Evolutionary conservation across 2,888 invertebrate species (phyloP).

Genomic region (Peribatodes rhomboidaria): DNA sequence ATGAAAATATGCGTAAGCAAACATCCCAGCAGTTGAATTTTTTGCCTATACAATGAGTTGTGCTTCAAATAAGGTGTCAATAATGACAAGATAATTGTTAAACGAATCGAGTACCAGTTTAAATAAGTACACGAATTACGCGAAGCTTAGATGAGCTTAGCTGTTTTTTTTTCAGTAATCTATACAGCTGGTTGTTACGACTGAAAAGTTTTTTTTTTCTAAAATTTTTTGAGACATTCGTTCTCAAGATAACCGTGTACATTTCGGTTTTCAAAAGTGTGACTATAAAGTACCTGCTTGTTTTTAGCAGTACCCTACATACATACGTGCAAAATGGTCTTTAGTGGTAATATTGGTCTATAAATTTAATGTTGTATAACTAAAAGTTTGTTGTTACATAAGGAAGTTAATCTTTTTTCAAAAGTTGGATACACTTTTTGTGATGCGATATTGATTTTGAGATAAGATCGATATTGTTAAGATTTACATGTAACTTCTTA

Average conservation of each 20-base stretch:
- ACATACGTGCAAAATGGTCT: too few relatives aligned
- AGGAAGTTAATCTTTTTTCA: slow-evolving; percentile 16
- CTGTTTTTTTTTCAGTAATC: too few relatives aligned
- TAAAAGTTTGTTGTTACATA: too few relatives aligned
- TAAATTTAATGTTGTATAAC: too few relatives aligned
- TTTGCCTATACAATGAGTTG: slow-evolving; percentile 24
- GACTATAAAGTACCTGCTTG: too few relatives aligned
- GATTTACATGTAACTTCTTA: slow-evolving; percentile 22
- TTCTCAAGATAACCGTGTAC: too few relatives aligned
- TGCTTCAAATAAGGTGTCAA: slow-evolving; percentile 28
- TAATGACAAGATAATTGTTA: slow-evolving; percentile 34
- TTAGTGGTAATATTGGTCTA: too few relatives aligned
- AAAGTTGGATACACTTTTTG: slow-evolving; percentile 28
- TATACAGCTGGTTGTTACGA: too few relatives aligned
- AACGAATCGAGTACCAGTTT: slow-evolving; percentile 3
- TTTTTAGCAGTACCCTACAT: too few relatives aligned
- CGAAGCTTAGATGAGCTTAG: not conserved
- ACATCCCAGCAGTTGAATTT: slow-evolving; percentile 12
- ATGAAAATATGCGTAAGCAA: slow-evolving; percentile 12
- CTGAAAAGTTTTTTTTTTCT: too few relatives aligned
- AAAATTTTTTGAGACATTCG: too few relatives aligned
- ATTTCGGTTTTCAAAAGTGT: too few relatives aligned
- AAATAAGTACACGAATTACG: slow-evolving; percentile 1
- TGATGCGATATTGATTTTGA: slow-evolving; percentile 33
- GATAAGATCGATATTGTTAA: slow-evolving; percentile 36